phyloP scores from a whole-genome alignment of 2,113 vertebrate species.

The Eclectus roratus region DNA sequence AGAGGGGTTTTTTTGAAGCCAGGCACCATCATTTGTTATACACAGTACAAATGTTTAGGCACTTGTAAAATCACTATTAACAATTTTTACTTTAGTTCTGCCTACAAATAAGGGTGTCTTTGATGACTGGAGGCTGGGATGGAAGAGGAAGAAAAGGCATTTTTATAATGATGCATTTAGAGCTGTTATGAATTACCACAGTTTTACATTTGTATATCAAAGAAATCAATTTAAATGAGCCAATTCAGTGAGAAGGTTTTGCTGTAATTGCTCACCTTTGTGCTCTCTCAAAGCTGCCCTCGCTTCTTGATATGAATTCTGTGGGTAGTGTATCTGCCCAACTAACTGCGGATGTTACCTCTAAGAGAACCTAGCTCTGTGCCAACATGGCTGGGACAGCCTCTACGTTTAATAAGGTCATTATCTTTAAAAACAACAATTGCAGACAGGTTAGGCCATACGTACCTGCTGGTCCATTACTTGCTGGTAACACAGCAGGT shows the following conservation, averaged over 20 bases:
- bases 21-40: not conserved
- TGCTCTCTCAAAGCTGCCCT: not conserved
- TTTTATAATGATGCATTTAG: not conserved
- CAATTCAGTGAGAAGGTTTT: not conserved
- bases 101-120: not conserved
- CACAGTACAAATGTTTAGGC: not conserved
- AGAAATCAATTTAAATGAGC: not conserved
- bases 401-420: not conserved
- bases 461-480: not conserved
- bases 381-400: not conserved
- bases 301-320: accelerated
- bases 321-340: not conserved
- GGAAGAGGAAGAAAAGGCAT: not conserved
- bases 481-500: not conserved
- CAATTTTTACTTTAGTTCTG: not conserved
- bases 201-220: not conserved
- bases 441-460: not conserved
- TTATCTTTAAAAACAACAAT: not conserved
- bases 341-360: too few relatives aligned
- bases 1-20: not conserved
- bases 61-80: not conserved
- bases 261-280: not conserved
- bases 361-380: not conserved
- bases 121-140: not conserved
- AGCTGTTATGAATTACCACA: not conserved